These are phyloP conservation scores for Prosapia bicincta DNA, from an alignment of 2,888 invertebrate species.

Conservation along the genomic window DNA sequence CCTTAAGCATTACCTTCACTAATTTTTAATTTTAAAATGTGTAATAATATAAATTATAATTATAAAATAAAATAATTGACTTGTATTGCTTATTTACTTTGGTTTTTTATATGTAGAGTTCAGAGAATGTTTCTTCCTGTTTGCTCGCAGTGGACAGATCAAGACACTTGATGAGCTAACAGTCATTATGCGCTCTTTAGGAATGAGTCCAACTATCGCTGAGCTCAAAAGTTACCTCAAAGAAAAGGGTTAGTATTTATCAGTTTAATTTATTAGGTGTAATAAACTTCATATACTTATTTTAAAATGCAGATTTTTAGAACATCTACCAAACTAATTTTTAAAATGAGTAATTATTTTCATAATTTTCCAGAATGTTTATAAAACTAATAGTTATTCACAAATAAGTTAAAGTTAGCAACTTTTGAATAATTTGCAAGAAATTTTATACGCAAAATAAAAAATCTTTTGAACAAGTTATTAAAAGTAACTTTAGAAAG, in stretches of 20 bases:
- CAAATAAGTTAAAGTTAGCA: no score
- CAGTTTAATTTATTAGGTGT: no score
- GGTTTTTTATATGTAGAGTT: conserved; percentile 66
- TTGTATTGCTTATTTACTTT: conserved; percentile 21
- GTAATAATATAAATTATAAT: neutral
- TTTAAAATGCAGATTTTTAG: no score
- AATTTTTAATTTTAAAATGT: neutral
- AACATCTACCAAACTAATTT: no score
- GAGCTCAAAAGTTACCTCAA: conserved; percentile 82
- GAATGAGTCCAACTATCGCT: conserved; percentile 89
- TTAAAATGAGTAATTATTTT: no score
- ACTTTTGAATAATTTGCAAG: no score
- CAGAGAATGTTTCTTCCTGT: conserved; percentile 93
- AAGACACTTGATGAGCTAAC: conserved; percentile 86
- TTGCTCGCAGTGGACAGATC: conserved; percentile 86
- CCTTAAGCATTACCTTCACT: conserved; percentile 9
- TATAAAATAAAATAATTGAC: neutral
- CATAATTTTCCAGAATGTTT: no score
- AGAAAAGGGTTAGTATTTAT: conserved; percentile 63
- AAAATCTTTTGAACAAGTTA: no score
- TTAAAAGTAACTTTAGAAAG: no score
- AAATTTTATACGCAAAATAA: no score
- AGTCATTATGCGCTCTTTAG: conserved; percentile 91
- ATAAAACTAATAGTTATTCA: no score
- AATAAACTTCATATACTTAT: no score